Conservation (phyloP, 2,888 invertebrate genomes). For the Agapostemon virescens region DNA sequence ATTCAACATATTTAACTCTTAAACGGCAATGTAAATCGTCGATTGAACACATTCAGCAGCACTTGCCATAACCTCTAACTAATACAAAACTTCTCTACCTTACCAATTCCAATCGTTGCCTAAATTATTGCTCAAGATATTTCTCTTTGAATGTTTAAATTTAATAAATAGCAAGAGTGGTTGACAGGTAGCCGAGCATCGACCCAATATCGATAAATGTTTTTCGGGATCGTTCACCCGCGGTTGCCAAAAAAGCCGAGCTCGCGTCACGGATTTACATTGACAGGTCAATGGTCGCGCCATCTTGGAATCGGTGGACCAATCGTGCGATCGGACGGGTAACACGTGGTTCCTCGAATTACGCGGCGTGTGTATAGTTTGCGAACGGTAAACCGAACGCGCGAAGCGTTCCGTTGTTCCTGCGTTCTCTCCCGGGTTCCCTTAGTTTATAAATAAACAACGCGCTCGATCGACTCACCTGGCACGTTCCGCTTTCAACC, state of each 20-base stretch:
- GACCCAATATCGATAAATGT: neutral
- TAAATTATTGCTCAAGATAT: no score
- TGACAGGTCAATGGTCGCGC: slow-evolving; percentile 57
- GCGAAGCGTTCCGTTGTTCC: slow-evolving; percentile 47
- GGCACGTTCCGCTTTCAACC: slow-evolving; percentile 60
- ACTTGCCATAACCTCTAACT: no score
- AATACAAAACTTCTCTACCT: no score
- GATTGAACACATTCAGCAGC: no score
- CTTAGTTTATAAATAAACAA: slow-evolving; percentile 65
- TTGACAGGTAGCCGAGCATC: neutral
- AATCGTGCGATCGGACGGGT: slow-evolving; percentile 53
- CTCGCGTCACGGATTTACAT: slow-evolving; percentile 36
- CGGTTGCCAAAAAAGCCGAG: slow-evolving; percentile 13
- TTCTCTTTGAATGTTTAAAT: neutral
- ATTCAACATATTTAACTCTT: no score
- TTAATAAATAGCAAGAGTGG: neutral
- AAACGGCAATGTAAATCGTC: no score
- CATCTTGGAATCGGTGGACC: slow-evolving; percentile 57
- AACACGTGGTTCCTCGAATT: slow-evolving; percentile 48
- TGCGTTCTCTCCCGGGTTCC: slow-evolving; percentile 54
- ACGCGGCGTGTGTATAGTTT: slow-evolving; percentile 47
- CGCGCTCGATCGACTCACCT: slow-evolving; percentile 52
- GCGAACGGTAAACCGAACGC: slow-evolving; percentile 61
- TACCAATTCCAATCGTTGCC: no score
- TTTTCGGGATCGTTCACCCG: slow-evolving; percentile 1